These are phyloP conservation scores for Ptyas mucosa DNA, from an alignment of 2,113 vertebrate species.

Conservation along the genomic window DNA sequence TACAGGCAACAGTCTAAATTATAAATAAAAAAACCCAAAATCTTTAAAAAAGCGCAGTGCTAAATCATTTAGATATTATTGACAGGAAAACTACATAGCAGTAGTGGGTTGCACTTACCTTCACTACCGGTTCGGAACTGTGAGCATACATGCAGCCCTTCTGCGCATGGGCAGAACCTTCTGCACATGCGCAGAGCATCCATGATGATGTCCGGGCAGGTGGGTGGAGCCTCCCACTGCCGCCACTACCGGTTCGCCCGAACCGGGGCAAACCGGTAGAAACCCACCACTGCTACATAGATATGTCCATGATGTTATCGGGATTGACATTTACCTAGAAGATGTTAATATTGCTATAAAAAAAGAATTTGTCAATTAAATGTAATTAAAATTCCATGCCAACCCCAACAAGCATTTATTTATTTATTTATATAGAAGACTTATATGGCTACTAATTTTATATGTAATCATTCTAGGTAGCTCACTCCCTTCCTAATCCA, in stretches of 20 bases:
- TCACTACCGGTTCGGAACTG: no score
- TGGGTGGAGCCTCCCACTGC: no score
- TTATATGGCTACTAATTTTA: background rate
- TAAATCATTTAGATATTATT: background rate
- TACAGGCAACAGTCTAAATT: background rate
- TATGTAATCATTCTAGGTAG: background rate
- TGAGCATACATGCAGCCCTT: no score
- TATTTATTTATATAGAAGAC: background rate
- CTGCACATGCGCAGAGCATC: no score
- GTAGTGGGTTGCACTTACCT: no score
- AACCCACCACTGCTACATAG: background rate
- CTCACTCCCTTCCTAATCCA: background rate
- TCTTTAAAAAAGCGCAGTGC: background rate
- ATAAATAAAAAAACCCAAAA: background rate
- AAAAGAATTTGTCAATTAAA: background rate
- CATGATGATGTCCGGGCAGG: no score
- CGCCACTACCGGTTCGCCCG: no score
- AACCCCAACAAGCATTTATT: background rate
- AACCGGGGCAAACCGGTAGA: no score
- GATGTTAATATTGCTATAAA: background rate
- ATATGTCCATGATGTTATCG: background rate
- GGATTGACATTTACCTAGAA: background rate
- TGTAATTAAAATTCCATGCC: background rate
- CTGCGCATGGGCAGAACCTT: no score
- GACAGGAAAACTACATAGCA: background rate